Percentiles rank a stretch among this genome's conserved stretches.
phyloP scores from a whole-genome alignment of 2,113 vertebrate species.

The Taurulus bubalis region DNA sequence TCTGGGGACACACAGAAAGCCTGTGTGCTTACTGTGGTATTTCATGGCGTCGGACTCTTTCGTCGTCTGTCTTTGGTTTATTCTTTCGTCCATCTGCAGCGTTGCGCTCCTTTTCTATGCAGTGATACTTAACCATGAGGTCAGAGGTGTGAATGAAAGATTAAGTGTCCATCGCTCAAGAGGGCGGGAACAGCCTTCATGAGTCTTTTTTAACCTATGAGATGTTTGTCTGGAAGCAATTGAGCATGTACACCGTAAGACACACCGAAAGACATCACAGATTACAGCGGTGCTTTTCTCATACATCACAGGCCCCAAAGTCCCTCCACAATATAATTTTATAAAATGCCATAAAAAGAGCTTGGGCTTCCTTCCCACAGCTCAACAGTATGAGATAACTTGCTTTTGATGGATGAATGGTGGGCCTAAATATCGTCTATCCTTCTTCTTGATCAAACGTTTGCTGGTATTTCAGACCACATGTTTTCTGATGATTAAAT shows the following conservation, averaged over 20 bases:
- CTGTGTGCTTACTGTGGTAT: slow-evolving; percentile 53
- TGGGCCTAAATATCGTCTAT: slow-evolving; percentile 44
- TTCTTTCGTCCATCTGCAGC: slow-evolving; percentile 24
- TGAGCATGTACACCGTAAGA: slow-evolving; percentile 59
- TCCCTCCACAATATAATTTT: slow-evolving; percentile 19
- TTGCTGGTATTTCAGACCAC: slow-evolving; percentile 55
- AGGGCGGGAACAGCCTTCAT: slow-evolving; percentile 32
- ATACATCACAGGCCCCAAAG: slow-evolving; percentile 52
- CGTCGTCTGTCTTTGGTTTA: not conserved
- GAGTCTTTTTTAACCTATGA: slow-evolving; percentile 55
- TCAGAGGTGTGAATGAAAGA: slow-evolving; percentile 69
- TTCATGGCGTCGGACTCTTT: slow-evolving; percentile 51
- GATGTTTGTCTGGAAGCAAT: slow-evolving; percentile 69
- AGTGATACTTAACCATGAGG: slow-evolving; percentile 29
- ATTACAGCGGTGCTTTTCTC: slow-evolving; percentile 40
- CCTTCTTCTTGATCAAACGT: slow-evolving; percentile 48
- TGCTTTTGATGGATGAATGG: slow-evolving; percentile 61
- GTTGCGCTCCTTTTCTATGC: slow-evolving; percentile 28
- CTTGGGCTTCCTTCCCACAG: slow-evolving; percentile 29
- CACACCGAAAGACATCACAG: slow-evolving; percentile 53
- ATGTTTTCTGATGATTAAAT: slow-evolving; percentile 56
- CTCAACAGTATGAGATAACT: slow-evolving; percentile 43
- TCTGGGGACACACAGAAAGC: slow-evolving; percentile 58
- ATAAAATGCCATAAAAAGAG: slow-evolving; percentile 46
- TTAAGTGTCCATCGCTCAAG: slow-evolving; percentile 38